Conservation (phyloP, 2,797 vertebrate species). For the Odontamblyopus rebecca region DNA sequence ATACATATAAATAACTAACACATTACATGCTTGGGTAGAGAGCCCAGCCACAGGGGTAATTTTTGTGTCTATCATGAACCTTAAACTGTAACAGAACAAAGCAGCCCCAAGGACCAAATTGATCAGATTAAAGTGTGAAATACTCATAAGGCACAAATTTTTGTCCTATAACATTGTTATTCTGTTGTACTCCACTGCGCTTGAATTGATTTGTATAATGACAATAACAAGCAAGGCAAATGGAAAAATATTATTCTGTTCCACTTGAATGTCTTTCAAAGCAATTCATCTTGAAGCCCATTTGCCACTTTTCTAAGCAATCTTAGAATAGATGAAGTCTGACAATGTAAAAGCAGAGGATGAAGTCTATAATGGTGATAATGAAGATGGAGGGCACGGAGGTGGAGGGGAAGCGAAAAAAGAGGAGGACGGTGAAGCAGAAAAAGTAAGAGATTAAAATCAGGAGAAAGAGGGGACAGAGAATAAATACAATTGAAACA, state of each 20-base stretch:
- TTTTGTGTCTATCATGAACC: too few species aligned
- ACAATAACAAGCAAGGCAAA: not conserved
- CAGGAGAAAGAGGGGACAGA: conserved; percentile 15
- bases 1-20: too few species aligned
- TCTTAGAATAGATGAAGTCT: not conserved
- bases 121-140: not conserved
- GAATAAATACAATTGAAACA: conserved; percentile 43
- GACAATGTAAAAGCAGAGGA: not conserved
- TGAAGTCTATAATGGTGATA: not conserved
- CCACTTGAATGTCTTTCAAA: not conserved
- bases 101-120: too few species aligned
- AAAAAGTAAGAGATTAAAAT: conserved; percentile 17
- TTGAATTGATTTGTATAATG: not conserved
- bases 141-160: not conserved
- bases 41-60: too few species aligned
- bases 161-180: not conserved
- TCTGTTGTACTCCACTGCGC: not conserved
- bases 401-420: conserved; percentile 39
- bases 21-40: too few species aligned
- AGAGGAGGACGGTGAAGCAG: conserved; percentile 32
- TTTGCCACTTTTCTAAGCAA: not conserved
- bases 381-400: not conserved
- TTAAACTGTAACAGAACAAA: too few species aligned
- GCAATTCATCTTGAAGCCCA: not conserved
- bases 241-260: not conserved